A percentile compares a stretch with the other conserved stretches of the same genome.
These are phyloP conservation scores for Ommatoiulus sabulosus DNA, from an alignment of 2,888 invertebrate species.

Conservation along the genomic window DNA sequence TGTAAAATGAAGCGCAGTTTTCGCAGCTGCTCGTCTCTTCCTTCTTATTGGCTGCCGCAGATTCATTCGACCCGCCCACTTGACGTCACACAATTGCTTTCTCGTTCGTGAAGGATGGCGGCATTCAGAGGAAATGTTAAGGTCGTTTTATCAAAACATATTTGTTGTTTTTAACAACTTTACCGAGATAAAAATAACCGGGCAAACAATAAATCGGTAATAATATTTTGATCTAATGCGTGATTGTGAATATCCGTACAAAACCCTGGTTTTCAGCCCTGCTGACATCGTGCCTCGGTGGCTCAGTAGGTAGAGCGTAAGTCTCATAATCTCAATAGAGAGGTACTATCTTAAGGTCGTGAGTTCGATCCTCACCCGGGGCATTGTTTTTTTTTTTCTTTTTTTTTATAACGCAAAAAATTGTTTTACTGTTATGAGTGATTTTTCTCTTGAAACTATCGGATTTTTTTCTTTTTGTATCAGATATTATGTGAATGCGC, in stretches of 20 bases:
- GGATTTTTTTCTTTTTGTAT: no score
- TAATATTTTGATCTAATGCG: background rate
- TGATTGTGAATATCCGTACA: no score
- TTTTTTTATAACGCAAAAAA: background rate
- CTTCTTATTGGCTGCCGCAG: background rate
- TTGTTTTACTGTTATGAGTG: no score
- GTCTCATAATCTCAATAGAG: constrained; percentile 77
- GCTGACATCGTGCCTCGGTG: constrained; percentile 47
- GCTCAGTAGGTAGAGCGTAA: constrained; percentile 76
- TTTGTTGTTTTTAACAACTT: background rate
- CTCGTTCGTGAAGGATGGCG: background rate
- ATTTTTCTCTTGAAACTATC: no score
- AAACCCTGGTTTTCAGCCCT: background rate
- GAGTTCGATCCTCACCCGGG: constrained; percentile 83
- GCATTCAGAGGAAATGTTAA: background rate
- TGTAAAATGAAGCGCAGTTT: background rate
- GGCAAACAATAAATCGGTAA: background rate
- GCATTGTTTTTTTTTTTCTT: constrained; percentile 26
- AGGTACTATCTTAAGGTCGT: constrained; percentile 81
- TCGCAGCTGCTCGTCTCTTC: background rate
- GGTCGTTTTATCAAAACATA: background rate
- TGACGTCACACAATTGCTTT: background rate
- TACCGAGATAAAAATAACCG: background rate
- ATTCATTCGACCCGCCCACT: background rate
- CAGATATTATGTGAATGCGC: no score